Base-by-base conservation (phyloP, 2,113 vertebrate genomes). In the Baryphthengus martii region DNA sequence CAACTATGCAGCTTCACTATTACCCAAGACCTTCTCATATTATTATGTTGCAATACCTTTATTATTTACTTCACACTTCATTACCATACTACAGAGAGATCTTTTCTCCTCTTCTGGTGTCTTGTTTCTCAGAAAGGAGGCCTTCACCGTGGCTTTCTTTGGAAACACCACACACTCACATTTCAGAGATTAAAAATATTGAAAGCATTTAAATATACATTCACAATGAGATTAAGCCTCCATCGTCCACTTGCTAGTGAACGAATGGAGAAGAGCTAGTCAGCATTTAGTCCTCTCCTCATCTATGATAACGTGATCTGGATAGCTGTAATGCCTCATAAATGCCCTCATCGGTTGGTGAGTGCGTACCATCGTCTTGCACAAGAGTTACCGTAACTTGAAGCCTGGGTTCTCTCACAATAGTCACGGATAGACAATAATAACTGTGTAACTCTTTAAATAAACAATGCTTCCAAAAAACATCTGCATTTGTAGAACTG, bases 1-100 rank as follows among this genome's bases (percentile, higher is more conserved):
- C 87, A 96, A 76, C 83, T 94, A 90, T 31, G 62, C 79, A 90
- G 68, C 71, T 96, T 92, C 70, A 78, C 72, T 91, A 80, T 44
- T 91, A 68, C 33, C 45, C 70, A 88, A 67, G 50, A 74, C 21
- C 40, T 86, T 88, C 76, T 37, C 13, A 50, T 83, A 79, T 55
- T 59, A 53, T 66, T 77, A 86, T 12, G 26, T 71, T 81, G 76
- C 77, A 95, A 89, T 29, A 74, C 11, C 17, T 58, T 77, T 50
- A n/a, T 67, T 88, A 49, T 77, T 79, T 63, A 42, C 49, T 87
- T 89, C 49, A 90, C 29, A 47, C 35, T 85, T 81, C 24, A 39
- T 82, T 55, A 73, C 26, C 33, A 37, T 31, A 72, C 13, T 56
- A 33, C 11, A 45, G 28, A 92, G 72, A 6, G 1, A 76, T 79